phyloP scores from a whole-genome alignment of 2,113 vertebrate genomes.

The Barbus barbus region DNA sequence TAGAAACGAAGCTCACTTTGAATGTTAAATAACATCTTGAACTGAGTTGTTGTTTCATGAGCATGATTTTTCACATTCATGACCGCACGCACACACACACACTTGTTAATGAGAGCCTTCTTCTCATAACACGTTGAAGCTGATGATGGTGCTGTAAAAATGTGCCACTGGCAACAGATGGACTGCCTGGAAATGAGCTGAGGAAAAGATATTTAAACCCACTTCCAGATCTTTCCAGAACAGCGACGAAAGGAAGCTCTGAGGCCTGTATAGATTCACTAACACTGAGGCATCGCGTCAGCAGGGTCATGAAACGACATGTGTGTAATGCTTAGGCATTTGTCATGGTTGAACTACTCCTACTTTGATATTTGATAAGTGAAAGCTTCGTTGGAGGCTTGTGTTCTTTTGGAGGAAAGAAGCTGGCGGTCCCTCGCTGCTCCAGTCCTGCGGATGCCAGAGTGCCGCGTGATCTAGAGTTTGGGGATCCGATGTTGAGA shows the following conservation, averaged over 20 bases:
- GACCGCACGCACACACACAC: neutral
- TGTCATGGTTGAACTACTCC: neutral
- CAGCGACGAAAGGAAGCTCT: constrained; percentile 7
- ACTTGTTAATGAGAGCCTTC: too few relatives aligned
- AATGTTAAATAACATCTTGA: constrained; percentile 1
- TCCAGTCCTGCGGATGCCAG: neutral
- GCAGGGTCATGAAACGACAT: neutral
- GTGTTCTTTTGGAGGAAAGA: too few relatives aligned
- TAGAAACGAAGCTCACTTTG: neutral
- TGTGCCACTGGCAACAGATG: constrained; percentile 49
- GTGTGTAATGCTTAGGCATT: neutral
- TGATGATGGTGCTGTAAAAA: constrained; percentile 43
- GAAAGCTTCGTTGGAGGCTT: neutral
- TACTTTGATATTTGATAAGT: neutral
- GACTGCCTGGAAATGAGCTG: constrained; percentile 37
- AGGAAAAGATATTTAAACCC: constrained; percentile 18
- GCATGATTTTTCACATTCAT: neutral
- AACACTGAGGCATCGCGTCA: neutral
- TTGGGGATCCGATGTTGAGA: too few relatives aligned
- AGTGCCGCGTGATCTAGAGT: too few relatives aligned
- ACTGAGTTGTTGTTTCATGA: neutral
- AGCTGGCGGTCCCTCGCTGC: neutral
- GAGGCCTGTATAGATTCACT: neutral
- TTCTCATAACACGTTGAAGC: constrained; percentile 42
- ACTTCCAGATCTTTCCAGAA: constrained; percentile 19